Conservation (phyloP, 2,113 vertebrate species). For the Pleuronectes platessa region DNA sequence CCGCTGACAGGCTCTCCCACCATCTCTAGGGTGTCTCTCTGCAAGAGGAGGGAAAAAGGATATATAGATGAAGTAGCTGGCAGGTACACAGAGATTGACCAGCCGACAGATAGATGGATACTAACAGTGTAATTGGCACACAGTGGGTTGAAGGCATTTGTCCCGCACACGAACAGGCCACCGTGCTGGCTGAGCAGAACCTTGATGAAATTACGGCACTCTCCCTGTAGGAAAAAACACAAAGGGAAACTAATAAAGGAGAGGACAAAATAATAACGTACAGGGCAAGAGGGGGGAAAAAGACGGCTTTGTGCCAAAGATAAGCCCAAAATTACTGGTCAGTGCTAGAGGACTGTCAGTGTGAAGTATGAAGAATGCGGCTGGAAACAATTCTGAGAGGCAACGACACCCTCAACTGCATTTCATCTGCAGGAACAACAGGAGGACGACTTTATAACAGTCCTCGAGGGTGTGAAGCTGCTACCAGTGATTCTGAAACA, state of each 20-base stretch:
- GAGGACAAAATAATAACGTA: slow-evolving; percentile 19
- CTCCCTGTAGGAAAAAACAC: slow-evolving; percentile 81
- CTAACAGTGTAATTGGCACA: slow-evolving; percentile 98
- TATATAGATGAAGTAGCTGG: slow-evolving; percentile 35
- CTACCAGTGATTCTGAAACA: slow-evolving; percentile 17
- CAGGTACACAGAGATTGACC: slow-evolving; percentile 25
- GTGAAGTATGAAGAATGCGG: slow-evolving; percentile 34
- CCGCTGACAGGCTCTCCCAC: slow-evolving; percentile 92
- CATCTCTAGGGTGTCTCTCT: slow-evolving; percentile 93
- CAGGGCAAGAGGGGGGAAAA: neutral
- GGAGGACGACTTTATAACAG: slow-evolving; percentile 32
- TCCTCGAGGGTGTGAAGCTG: slow-evolving; percentile 53
- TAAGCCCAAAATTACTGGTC: slow-evolving; percentile 29
- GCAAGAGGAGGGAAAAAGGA: slow-evolving; percentile 23
- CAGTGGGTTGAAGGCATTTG: slow-evolving; percentile 96
- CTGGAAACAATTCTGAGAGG: slow-evolving; percentile 45
- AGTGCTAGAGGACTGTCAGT: slow-evolving; percentile 1
- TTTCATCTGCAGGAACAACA: slow-evolving; percentile 53
- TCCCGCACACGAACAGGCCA: slow-evolving; percentile 94
- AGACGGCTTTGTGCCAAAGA: neutral
- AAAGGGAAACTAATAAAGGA: slow-evolving; percentile 25
- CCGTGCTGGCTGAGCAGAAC: slow-evolving; percentile 90
- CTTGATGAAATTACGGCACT: slow-evolving; percentile 97
- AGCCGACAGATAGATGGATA: slow-evolving; percentile 54
- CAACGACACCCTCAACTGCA: slow-evolving; percentile 43